Evolutionary conservation across 2,888 invertebrate species (phyloP).

Genomic region (Cactoblastis cactorum): DNA sequence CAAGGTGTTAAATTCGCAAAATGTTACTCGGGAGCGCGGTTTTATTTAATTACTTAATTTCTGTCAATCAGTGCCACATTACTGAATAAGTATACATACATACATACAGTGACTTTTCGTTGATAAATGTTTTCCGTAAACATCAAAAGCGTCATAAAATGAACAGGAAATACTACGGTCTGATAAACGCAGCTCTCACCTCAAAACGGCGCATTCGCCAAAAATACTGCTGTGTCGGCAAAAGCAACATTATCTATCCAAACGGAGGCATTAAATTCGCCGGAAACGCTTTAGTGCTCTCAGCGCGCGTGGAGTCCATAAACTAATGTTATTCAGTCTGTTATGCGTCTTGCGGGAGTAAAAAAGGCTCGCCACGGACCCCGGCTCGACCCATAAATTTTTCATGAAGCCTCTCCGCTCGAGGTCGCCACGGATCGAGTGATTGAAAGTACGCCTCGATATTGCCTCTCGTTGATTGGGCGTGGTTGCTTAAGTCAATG

Average conservation of each 20-base stretch:
- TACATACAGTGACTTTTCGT: neutral
- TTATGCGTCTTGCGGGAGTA: constrained; percentile 57
- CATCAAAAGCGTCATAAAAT: neutral
- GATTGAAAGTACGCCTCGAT: constrained; percentile 64
- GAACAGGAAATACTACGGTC: neutral
- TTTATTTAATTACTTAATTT: constrained; percentile 8
- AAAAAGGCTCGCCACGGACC: constrained; percentile 23
- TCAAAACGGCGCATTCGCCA: neutral
- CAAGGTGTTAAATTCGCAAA: no score
- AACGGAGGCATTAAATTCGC: constrained; percentile 44
- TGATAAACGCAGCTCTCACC: constrained; percentile 2
- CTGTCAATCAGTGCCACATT: neutral
- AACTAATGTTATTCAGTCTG: constrained; percentile 68
- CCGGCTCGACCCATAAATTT: constrained; percentile 55
- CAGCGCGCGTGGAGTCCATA: constrained; percentile 50
- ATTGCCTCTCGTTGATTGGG: constrained; percentile 51
- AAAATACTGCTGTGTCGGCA: constrained; percentile 9
- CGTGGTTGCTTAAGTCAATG: constrained; percentile 24
- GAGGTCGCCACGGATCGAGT: constrained; percentile 27
- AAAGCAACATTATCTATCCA: constrained; percentile 28
- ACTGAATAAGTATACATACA: neutral
- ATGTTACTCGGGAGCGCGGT: neutral
- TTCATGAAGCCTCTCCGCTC: constrained; percentile 59
- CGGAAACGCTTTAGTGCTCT: constrained; percentile 45
- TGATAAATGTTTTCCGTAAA: neutral